Base-by-base conservation (phyloP, 2,888 invertebrate species). In the Drosophila testacea region DNA sequence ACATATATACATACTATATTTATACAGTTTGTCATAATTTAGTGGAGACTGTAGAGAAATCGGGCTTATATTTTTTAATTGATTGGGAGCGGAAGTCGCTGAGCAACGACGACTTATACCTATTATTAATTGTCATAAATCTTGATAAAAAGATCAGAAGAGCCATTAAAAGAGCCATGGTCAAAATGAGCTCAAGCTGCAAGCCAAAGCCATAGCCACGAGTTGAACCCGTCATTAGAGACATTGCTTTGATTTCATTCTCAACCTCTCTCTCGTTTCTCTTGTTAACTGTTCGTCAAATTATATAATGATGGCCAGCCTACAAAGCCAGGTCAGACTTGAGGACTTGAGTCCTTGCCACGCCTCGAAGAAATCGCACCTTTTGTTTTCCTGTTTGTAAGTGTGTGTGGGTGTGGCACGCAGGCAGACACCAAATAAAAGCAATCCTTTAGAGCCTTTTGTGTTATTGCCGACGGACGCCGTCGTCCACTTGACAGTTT, bases 61-160 rank as follows among this genome's bases (percentile, higher is more conserved):
- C 22, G 52, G 51, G 59, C 32, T 47, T 60, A 44, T 56, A 51
- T 52, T 64, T 81, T 76, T 78, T 77, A 83, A 86, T 86, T 88
- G 84, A 88, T 84, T 77, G 74, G 83, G 77, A 85, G 79, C 88
- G 88, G 84, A 88, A 83, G 77, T 88, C 62, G 77, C 46, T 54
- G 64, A 70, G 64, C 56, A 50, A 48, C 56, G 57, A 11, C 30
- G 22, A 16, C 16, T 16, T 30, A 30, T 69, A 89, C 91, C 92
- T 91, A 88, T 92, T 91, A 92, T 92, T 92, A 92, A 90, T 91
- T 92, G 92, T 85, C 90, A 92, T 92, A 92, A 92, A 92, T 92
- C 92, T 92, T 89, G 90, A 89, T 88, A 71, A 82, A 89, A 88
- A 71, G 81, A 86, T 87, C 82, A 82, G 82, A 89, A 88, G 90